Evolutionary conservation across 2,888 invertebrate genomes (phyloP).

Genomic region (Ectemnius cavifrons): DNA sequence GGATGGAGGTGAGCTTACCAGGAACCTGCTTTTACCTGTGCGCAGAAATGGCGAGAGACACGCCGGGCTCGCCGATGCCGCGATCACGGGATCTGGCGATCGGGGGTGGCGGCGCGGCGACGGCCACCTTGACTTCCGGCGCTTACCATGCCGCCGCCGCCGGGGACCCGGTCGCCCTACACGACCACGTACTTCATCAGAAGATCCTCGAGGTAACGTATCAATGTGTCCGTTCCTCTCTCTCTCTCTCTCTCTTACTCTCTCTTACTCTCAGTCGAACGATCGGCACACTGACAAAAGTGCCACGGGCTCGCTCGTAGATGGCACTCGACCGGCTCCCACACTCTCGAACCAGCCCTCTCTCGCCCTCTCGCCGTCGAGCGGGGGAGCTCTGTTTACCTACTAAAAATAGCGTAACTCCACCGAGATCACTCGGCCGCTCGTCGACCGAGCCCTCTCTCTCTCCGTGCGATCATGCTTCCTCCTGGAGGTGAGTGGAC

Average conservation of each 20-base stretch:
- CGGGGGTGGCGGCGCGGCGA: constrained; percentile 73
- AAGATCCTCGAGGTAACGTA: constrained; percentile 84
- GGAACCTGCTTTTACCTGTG: constrained; percentile 33
- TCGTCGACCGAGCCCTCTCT: background rate
- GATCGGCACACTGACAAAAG: too few relatives aligned
- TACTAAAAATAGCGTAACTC: too few relatives aligned
- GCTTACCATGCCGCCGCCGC: constrained; percentile 30
- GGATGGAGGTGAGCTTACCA: constrained; percentile 6
- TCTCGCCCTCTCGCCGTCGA: background rate
- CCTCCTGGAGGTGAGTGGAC: too few relatives aligned
- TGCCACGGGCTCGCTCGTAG: too few relatives aligned
- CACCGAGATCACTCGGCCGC: background rate
- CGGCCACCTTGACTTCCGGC: constrained; percentile 78
- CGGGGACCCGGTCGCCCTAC: constrained; percentile 65
- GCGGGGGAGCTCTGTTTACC: too few relatives aligned
- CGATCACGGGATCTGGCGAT: constrained; percentile 76
- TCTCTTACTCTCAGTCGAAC: background rate
- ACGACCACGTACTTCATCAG: constrained; percentile 84
- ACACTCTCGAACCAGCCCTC: background rate
- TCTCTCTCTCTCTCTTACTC: background rate
- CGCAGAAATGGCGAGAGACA: constrained; percentile 78
- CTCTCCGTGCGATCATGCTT: background rate
- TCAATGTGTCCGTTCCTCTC: background rate
- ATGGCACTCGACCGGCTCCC: background rate
- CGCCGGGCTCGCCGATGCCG: constrained; percentile 78